Conservation (phyloP, 2,113 vertebrate species). For the Boulengeromyrus knoepffleri region DNA sequence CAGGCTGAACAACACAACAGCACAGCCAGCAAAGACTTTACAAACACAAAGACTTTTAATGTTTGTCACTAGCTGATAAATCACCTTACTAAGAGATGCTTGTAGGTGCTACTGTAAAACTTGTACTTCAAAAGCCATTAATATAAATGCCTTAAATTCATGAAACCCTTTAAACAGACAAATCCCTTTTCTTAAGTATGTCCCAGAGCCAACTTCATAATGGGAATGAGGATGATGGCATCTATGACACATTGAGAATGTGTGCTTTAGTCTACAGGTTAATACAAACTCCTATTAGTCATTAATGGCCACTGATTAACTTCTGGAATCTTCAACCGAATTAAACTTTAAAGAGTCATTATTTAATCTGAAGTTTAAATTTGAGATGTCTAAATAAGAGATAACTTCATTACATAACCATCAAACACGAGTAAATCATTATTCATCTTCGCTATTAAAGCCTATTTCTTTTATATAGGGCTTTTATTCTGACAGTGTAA, state of each 20-base stretch:
- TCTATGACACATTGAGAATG: neutral
- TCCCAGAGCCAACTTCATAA: neutral
- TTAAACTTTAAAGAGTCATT: slow-evolving; percentile 11
- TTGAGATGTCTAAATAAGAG: slow-evolving; percentile 3
- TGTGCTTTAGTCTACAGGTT: neutral
- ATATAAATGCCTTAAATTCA: neutral
- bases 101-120: neutral
- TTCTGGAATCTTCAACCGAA: slow-evolving; percentile 5
- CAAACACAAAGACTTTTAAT: neutral
- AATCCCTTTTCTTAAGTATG: neutral
- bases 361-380: slow-evolving; percentile 2
- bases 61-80: neutral
- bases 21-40: neutral
- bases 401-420: neutral
- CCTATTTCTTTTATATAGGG: neutral
- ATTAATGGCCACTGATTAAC: slow-evolving; percentile 7
- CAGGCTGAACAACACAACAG: neutral
- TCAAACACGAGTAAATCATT: neutral
- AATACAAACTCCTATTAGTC: slow-evolving; percentile 1
- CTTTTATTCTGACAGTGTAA: neutral
- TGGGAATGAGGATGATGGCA: neutral
- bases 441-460: neutral
- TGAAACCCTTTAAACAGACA: neutral
- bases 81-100: neutral
- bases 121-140: neutral